Evolutionary conservation across 2,888 invertebrate genomes (phyloP), one percentile per base, ranked within the genome.

Genomic region (Liposcelis brunnea): DNA sequence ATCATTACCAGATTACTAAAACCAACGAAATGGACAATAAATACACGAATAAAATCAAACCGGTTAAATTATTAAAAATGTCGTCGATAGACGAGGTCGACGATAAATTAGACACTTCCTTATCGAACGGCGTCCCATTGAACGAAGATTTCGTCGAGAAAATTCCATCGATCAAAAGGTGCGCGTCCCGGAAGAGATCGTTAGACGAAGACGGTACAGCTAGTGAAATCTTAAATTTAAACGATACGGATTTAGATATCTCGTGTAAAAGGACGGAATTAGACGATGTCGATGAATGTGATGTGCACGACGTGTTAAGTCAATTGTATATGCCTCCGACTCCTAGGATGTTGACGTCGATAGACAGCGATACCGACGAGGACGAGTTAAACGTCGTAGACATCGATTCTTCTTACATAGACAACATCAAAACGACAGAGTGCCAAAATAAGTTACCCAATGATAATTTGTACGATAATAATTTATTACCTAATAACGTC

Each of bases 291-390:
- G 76, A 77, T 53, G 77, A 77, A 55, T 71, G 75, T 45, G 69
- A 77, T 57, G 74, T 77, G 37, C 75, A 77, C 52, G 78, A 77
- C 54, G 77, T 79, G 4, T 67, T 80, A 48, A 76, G 75, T 48
- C 77, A 79, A 55, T 77, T 78, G 56, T 80, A 77, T 58, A 74
- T 74, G 61, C 73, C 78, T 49, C 76, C 78, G 10, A 76, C 77
- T 26, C 77, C 78, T 21, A 66, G 77, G 46, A 67, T 78, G 56
- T 66, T 79, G 48, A 75, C 78, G 26, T 74, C 74, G 48, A 74
- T 77, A 48, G 77, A 77, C 57, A 77, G 77, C 50, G 74, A 72
- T 49, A 66, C 68, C 49, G 68, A 68, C 49, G 66, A 64, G 37
- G 63, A 64, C 47, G 59, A 60, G 10, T 63, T 64, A 15, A 62